Evolutionary conservation across 2,888 invertebrate genomes (phyloP), one percentile per base, ranked within the genome.

Genomic region (Polymixis lichenea): DNA sequence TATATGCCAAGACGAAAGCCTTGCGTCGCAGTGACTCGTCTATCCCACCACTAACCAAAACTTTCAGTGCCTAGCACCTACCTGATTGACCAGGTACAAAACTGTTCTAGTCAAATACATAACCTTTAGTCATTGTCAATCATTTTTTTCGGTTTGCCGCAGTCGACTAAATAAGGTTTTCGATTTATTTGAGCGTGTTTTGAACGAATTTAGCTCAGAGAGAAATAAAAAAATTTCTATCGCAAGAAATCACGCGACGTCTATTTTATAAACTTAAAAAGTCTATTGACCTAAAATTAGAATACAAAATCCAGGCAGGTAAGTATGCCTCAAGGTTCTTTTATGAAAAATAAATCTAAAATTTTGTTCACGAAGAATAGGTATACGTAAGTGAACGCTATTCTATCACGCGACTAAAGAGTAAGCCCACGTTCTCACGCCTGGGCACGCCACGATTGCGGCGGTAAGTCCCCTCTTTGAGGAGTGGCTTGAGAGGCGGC

Each of bases 221-320:
- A 32, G 25, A 65, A 60, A 38, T 78, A 43, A 58, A 4, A 13
- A 49, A 1, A 64, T 11, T 58, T 32, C 17, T 2, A 43, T 49
- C 28, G 76, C 51, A 60, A 25, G 56, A 53, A n/a, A 53, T 64
- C 82, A 78, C 82, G 77, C 76, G 2, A 78, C 3, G 11, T 58
- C 5, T 56, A 46, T 46, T 65, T 28, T 53, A 32, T 56, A 74
- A 53, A 25, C 51, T 46, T 19, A 32, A 51, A 74, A 58, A n/a
- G 0, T 67, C 43, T 46, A 53, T 51, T 51, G 51, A 51, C 13
- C n/a, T 43, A 25, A 53, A 32, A 69, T 61, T 22, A 19, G 25
- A 38, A 2, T 80, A 55, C 4, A 4, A 49, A 80, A 56, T 61
- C 61, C 62, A 28, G 53, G 25, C 43, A 32, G 13, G 17, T 1